Conservation (phyloP, 37 sponge, comb jelly and placozoan species). For the Beroe forskalii region DNA sequence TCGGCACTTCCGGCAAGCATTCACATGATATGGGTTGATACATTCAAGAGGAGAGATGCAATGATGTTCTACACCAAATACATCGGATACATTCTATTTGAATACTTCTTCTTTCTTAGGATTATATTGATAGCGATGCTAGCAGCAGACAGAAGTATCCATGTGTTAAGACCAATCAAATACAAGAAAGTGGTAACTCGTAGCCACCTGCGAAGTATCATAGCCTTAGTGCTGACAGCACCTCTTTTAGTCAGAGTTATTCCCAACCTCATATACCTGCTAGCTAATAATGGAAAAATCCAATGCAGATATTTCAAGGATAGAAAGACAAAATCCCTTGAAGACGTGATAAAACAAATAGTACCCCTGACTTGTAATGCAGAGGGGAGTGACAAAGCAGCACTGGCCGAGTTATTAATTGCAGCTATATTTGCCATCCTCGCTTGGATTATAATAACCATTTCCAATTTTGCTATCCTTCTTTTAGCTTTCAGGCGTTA, state of each 20-base stretch:
- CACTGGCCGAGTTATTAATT: background rate
- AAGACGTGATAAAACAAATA: background rate
- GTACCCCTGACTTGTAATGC: constrained; percentile 6
- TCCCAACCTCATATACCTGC: background rate
- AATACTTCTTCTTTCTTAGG: constrained; percentile 12
- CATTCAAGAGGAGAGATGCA: background rate
- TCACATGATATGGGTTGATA: background rate
- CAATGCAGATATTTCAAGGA: background rate
- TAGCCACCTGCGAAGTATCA: background rate
- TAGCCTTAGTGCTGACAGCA: background rate
- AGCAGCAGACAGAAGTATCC: background rate
- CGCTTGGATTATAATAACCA: background rate
- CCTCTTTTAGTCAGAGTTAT: background rate
- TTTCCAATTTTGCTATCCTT: background rate
- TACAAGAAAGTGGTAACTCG: background rate
- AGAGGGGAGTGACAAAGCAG: background rate
- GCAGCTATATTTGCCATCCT: background rate
- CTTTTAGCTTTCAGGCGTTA: background rate
- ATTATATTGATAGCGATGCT: background rate
- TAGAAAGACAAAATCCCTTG: background rate
- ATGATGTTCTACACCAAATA: background rate
- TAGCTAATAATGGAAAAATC: background rate
- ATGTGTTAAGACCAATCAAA: background rate
- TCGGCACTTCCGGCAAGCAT: background rate
- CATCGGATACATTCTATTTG: background rate